These are phyloP conservation scores for Anguilla marmorata DNA, from an alignment of 2,797 vertebrate species.

Conservation along the genomic window DNA sequence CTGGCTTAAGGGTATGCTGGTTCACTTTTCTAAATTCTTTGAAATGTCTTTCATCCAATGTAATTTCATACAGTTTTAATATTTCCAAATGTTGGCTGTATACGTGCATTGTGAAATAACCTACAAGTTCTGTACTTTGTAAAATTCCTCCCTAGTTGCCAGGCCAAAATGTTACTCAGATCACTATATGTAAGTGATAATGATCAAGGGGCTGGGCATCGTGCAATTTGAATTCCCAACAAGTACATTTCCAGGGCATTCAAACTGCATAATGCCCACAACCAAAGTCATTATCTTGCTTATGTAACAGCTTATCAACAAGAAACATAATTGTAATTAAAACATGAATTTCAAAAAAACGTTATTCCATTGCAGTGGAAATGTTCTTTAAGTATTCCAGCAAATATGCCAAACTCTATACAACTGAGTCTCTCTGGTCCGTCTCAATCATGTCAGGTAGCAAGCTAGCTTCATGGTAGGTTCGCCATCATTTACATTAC, in stretches of 20 bases:
- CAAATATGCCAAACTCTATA: neutral
- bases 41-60: neutral
- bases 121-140: neutral
- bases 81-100: neutral
- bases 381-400: neutral
- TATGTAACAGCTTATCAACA: neutral
- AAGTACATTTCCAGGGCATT: neutral
- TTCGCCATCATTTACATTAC: too few species aligned
- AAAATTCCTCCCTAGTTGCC: neutral
- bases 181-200: neutral
- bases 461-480: too few species aligned
- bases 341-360: neutral
- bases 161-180: neutral
- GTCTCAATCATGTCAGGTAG: too few species aligned
- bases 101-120: neutral
- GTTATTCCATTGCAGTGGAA: neutral
- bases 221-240: neutral
- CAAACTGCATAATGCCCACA: neutral
- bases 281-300: neutral
- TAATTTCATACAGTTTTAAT: neutral
- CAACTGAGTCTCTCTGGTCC: too few species aligned
- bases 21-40: neutral
- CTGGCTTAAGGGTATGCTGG: neutral
- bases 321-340: neutral
- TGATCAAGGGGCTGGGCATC: neutral